Percentiles rank a stretch among this genome's conserved stretches.
Conservation (phyloP, 2,797 vertebrate genomes). For the Gypaetus barbatus region DNA sequence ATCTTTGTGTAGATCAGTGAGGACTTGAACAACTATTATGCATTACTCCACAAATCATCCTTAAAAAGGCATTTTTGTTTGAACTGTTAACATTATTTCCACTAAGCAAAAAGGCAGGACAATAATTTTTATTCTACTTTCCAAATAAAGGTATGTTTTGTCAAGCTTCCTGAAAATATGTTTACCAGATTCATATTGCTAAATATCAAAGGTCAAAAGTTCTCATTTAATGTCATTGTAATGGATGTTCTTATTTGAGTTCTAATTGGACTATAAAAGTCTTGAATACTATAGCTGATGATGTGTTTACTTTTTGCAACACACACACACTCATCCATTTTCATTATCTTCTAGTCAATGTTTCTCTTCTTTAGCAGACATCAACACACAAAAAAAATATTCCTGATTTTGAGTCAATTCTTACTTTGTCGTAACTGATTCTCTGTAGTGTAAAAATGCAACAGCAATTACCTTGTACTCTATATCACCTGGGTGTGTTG, state of each 20-base stretch:
- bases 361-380: neutral
- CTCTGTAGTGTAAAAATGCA: neutral
- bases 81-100: neutral
- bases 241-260: neutral
- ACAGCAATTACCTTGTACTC: neutral
- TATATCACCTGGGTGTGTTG: neutral
- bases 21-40: neutral
- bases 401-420: neutral
- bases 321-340: neutral
- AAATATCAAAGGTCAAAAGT: neutral
- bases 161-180: neutral
- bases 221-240: neutral
- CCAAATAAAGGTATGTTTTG: neutral
- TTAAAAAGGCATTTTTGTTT: neutral
- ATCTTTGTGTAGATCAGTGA: neutral
- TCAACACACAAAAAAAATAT: neutral
- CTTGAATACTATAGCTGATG: neutral
- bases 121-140: neutral
- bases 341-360: neutral
- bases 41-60: neutral
- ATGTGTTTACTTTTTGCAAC: neutral
- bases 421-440: neutral
- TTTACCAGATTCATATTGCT: neutral
- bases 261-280: neutral
- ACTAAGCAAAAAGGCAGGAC: neutral